These are phyloP conservation scores for Bothrops jararaca DNA, from an alignment of 2,113 vertebrate genomes.

Conservation along the genomic window DNA sequence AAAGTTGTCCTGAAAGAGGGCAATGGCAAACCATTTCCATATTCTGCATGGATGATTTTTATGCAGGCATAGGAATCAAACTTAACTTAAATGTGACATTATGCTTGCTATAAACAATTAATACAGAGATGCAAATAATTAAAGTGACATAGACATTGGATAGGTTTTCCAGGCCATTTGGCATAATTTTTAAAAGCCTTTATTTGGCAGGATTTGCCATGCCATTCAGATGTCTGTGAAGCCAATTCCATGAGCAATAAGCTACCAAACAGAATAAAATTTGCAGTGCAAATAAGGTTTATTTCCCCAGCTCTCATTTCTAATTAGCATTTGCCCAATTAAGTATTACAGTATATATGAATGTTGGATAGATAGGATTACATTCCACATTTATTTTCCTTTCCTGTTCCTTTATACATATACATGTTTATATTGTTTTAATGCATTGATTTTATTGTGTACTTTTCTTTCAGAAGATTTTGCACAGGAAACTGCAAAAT, in stretches of 20 bases:
- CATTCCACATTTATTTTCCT: not conserved
- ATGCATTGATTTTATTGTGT: not conserved
- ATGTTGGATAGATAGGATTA: not conserved
- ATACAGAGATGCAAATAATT: not conserved
- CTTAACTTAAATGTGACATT: not conserved
- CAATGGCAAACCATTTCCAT: not conserved
- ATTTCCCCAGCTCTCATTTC: not conserved
- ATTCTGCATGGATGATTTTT: not conserved
- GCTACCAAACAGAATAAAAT: not conserved
- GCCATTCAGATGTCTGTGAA: not conserved
- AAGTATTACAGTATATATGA: not conserved
- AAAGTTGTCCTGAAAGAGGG: not conserved
- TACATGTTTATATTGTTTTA: not conserved
- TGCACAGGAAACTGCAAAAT: not conserved
- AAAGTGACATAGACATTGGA: not conserved
- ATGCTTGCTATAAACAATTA: not conserved
- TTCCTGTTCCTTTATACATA: not conserved
- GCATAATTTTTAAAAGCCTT: not conserved
- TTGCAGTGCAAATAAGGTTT: not conserved
- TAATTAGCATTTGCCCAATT: not conserved
- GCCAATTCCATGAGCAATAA: not conserved
- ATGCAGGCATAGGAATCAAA: not conserved
- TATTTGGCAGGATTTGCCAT: not conserved
- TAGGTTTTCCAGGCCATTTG: not conserved
- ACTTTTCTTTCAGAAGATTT: not conserved